Base-by-base conservation (phyloP, 2,797 vertebrate species). In the Anguilla megastoma region DNA sequence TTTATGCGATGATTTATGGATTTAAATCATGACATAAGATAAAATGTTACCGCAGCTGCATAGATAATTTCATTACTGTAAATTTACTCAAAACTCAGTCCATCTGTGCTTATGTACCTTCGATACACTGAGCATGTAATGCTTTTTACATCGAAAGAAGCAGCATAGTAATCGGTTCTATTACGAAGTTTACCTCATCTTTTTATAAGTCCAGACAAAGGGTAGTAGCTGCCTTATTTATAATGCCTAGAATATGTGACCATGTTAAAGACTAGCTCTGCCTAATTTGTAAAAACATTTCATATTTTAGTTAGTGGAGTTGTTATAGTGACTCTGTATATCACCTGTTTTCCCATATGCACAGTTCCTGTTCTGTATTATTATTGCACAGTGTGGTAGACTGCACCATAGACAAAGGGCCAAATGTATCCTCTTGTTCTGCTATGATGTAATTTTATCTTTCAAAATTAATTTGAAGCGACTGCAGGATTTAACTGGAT, bases 1-100 rank as follows among this genome's bases (percentile, higher is more conserved):
- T 48, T 24, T 82, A 36, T 74, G 74, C 21, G 14, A 79, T 79
- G 36, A 79, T 21, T 79, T 79, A 79, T 45, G 74, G 74, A 79
- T 18, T 1, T 9, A 10, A 10, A n/a, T 2, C 12, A 21, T 76
- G 33, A 3, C 12, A 36, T 5, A 4, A 12, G 16, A 74, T 36
- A 16, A 36, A 74, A 30, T 21, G 27, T 36, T 74, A 74, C 71
- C 36, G 63, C 27, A 79, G 36, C 14, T 45, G 74, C 33, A 79
- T 79, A 36, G 12, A 79, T 45, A 41, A 79, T 41, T 79, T 18
- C 33, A 21, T 21, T 41, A 45, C 14, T 41, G 33, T 30, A 36
- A 36, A 27, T 84, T 12, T 30, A 84, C n/a, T 48, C 14, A n/a
- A 27, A 50, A 24, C 21, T 84, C 36, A 24, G 18, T 18, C 41